A percentile compares a stretch with the other conserved stretches of the same genome.
Evolutionary conservation across 2,113 vertebrate genomes (phyloP).

Genomic region (Pandion haliaetus): DNA sequence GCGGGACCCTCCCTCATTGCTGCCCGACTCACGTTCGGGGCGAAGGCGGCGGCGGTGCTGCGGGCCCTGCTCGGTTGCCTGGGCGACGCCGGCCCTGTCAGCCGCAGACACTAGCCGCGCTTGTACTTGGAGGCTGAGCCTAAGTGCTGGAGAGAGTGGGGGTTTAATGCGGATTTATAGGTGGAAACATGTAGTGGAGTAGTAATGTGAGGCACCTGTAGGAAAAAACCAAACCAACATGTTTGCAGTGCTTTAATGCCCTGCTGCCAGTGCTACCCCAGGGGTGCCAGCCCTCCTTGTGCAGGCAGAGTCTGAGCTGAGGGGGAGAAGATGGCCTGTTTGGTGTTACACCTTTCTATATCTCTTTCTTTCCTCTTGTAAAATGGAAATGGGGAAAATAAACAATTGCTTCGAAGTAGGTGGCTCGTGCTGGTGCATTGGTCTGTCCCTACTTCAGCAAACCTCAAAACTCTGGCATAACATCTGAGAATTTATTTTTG

Average conservation of each 20-base stretch:
- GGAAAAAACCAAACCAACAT: fast-evolving
- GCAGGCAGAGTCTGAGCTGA: not conserved
- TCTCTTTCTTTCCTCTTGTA: not conserved
- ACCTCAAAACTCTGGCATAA: not conserved
- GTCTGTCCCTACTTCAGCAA: not conserved
- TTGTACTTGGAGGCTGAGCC: constrained; percentile 8
- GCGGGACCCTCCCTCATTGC: constrained; percentile 62
- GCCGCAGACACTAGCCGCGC: constrained; percentile 59
- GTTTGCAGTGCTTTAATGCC: not conserved
- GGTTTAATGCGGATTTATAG: not conserved
- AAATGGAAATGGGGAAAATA: not conserved
- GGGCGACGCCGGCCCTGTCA: constrained; percentile 74
- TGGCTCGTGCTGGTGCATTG: not conserved
- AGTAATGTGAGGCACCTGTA: not conserved
- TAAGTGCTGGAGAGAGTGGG: not conserved
- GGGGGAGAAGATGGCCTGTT: not conserved
- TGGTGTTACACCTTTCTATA: not conserved
- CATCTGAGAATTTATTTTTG: not conserved
- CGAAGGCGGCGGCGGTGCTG: constrained; percentile 65
- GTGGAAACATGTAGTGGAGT: not conserved
- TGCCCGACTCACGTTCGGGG: constrained; percentile 75
- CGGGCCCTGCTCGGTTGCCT: constrained; percentile 77
- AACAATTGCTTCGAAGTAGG: not conserved
- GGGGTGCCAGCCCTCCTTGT: fast-evolving
- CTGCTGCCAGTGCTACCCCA: not conserved